phyloP scores from a whole-genome alignment of 1,140 invertebrate genomes.

The Diabrotica undecimpunctata region DNA sequence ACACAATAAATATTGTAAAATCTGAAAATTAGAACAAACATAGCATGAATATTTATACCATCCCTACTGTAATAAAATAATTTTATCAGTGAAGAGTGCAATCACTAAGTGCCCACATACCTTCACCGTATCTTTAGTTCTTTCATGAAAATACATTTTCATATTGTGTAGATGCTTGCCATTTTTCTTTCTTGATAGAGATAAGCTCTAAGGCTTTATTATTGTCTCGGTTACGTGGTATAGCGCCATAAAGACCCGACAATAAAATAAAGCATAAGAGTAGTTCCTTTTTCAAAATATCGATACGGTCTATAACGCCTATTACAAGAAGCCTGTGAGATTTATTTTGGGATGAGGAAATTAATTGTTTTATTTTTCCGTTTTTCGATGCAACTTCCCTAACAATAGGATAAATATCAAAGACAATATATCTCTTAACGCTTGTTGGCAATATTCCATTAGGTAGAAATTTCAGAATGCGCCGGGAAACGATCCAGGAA shows the following conservation, averaged over 20 bases:
- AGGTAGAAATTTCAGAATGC: background rate
- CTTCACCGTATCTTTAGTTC: no score
- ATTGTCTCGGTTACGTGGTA: background rate
- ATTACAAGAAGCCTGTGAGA: background rate
- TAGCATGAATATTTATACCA: no score
- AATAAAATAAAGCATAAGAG: background rate
- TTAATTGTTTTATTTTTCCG: slow-evolving; percentile 3
- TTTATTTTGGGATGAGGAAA: background rate
- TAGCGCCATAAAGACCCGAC: background rate
- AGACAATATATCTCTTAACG: slow-evolving; percentile 2
- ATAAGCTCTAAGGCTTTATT: background rate
- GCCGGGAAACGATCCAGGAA: background rate
- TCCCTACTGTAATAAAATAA: no score
- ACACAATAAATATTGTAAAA: no score
- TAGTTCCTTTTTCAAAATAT: background rate
- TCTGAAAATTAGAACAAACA: no score
- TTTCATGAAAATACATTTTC: background rate
- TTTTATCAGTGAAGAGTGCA: no score
- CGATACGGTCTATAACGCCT: background rate
- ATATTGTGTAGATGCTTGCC: background rate
- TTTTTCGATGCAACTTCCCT: background rate
- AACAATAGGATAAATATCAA: slow-evolving; percentile 3
- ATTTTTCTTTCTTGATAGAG: background rate
- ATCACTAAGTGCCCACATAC: no score
- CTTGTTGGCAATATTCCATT: slow-evolving; percentile 1